A percentile compares a stretch with the other conserved stretches of the same genome.
These are phyloP conservation scores for Stichopus chloronotus DNA, from an alignment of 35 echinoderm and acorn worm genomes.

Conservation along the genomic window DNA sequence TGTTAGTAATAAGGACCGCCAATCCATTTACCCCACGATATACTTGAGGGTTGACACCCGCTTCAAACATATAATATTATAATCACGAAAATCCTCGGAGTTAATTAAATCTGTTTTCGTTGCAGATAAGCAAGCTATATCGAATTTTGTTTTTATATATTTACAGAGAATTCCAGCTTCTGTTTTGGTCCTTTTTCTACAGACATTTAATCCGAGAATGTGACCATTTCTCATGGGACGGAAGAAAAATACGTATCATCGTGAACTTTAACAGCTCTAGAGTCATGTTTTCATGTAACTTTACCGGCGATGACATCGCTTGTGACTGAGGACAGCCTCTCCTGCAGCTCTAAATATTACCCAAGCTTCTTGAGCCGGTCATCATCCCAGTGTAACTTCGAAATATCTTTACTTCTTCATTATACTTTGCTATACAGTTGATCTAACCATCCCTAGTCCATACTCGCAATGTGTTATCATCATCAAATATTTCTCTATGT, in stretches of 20 bases:
- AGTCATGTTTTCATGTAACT: too few species aligned
- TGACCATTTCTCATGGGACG: neutral
- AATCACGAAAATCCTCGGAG: constrained; percentile 29
- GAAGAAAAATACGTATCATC: too few species aligned
- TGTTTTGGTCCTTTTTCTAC: neutral
- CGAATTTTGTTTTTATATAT: constrained; percentile 31
- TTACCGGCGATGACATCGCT: neutral
- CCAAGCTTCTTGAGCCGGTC: neutral
- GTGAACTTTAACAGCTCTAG: neutral
- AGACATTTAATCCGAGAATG: constrained; percentile 39
- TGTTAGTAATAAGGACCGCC: constrained; percentile 5
- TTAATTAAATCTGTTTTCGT: constrained; percentile 55
- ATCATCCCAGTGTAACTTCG: neutral
- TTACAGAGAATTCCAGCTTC: constrained; percentile 29
- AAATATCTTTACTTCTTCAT: neutral
- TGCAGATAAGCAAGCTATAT: constrained; percentile 46
- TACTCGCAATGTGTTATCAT: neutral
- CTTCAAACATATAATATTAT: neutral
- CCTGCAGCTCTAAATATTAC: neutral
- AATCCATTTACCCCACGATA: constrained; percentile 23
- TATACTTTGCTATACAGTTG: neutral
- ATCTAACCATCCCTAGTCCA: constrained; percentile 51
- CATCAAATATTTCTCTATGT: constrained; percentile 2
- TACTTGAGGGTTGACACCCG: neutral
- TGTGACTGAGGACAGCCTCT: neutral